phyloP scores from a whole-genome alignment of 2,113 vertebrate species.

The Stegastes partitus region DNA sequence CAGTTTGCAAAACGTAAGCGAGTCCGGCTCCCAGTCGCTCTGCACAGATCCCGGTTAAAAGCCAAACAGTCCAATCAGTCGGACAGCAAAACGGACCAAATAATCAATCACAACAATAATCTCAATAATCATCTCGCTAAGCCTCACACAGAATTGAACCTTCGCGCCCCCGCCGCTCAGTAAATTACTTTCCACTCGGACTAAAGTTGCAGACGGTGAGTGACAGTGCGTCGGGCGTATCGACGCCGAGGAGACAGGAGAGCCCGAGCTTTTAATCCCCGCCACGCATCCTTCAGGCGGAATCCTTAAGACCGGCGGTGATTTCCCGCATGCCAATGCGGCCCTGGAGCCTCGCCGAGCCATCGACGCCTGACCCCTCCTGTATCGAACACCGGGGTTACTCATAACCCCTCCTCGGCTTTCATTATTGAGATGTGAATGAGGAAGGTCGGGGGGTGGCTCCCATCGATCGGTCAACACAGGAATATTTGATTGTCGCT shows the following conservation, averaged over 20 bases:
- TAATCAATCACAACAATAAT: not conserved
- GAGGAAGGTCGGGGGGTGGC: constrained; percentile 64
- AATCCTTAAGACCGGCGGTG: constrained; percentile 69
- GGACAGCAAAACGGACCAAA: not conserved
- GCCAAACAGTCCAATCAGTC: no score
- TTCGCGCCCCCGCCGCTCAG: constrained; percentile 44
- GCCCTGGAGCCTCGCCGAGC: constrained; percentile 68
- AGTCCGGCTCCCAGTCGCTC: not conserved
- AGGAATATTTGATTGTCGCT: constrained; percentile 77
- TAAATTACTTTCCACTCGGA: constrained; percentile 75
- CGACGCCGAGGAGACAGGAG: constrained; percentile 65
- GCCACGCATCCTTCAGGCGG: constrained; percentile 67
- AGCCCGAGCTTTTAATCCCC: constrained; percentile 77
- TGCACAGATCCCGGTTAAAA: not conserved
- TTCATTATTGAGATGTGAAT: constrained; percentile 82
- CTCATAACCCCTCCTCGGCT: constrained; percentile 77
- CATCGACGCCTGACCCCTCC: constrained; percentile 66
- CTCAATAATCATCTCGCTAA: not conserved
- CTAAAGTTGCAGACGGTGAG: constrained; percentile 49
- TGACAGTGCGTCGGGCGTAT: constrained; percentile 69
- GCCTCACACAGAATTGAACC: constrained; percentile 52
- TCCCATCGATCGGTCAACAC: constrained; percentile 76
- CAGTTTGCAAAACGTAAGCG: not conserved
- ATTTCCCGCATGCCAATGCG: constrained; percentile 76
- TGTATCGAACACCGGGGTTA: constrained; percentile 65